These are phyloP conservation scores for Corella eumyota DNA, from an alignment of 23 tunicate genomes.

Conservation along the genomic window DNA sequence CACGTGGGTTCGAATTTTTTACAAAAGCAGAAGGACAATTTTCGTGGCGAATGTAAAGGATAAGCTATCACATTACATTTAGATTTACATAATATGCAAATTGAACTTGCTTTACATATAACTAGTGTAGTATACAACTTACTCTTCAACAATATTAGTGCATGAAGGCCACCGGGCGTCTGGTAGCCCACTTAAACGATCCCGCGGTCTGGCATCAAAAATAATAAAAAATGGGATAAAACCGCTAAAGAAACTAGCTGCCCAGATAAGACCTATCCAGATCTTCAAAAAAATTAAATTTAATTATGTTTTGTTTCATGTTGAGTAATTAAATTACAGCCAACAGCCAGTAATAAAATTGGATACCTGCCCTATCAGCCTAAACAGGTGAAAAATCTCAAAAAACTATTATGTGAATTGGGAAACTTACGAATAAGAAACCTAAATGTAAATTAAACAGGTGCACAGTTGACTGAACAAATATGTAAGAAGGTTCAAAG, in stretches of 20 bases:
- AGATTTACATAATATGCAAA: too few relatives aligned
- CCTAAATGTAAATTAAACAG: too few relatives aligned
- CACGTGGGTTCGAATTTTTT: too few relatives aligned
- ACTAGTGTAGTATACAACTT: too few relatives aligned
- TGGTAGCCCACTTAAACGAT: slow-evolving; percentile 10
- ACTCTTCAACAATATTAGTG: slow-evolving; percentile 12
- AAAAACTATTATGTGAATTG: too few relatives aligned
- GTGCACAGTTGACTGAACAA: too few relatives aligned
- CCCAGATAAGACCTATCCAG: slow-evolving; percentile 31
- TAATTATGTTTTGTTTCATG: background rate
- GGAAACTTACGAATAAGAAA: too few relatives aligned
- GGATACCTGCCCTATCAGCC: background rate
- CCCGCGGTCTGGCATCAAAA: slow-evolving; percentile 16
- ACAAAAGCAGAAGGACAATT: too few relatives aligned
- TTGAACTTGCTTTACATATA: too few relatives aligned
- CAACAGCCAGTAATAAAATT: background rate
- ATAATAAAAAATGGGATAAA: slow-evolving; percentile 11
- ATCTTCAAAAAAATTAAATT: slow-evolving; percentile 4
- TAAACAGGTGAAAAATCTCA: background rate
- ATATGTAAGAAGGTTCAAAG: too few relatives aligned
- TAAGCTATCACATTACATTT: too few relatives aligned
- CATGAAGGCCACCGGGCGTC: slow-evolving; percentile 59
- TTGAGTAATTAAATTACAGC: background rate
- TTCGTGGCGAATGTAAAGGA: too few relatives aligned
- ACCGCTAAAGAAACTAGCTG: slow-evolving; percentile 14